Evolutionary conservation across 2,888 invertebrate species (phyloP).

Genomic region (Rutpela maculata): DNA sequence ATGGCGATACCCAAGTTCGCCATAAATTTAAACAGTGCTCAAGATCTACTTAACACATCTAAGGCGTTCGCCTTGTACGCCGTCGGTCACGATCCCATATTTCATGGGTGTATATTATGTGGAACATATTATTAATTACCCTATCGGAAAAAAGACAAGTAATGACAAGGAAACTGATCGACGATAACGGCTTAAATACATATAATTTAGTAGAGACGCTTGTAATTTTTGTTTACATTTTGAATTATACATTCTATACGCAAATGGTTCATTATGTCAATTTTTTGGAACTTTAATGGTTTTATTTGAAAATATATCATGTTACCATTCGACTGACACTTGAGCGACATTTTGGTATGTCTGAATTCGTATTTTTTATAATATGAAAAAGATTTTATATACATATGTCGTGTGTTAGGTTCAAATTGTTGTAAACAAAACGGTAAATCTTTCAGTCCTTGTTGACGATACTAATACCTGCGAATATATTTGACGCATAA

Average conservation of each 20-base stretch:
- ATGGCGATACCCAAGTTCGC: conserved; percentile 28
- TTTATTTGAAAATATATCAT: too few relatives aligned
- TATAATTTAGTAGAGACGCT: conserved; percentile 28
- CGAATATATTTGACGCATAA: too few relatives aligned
- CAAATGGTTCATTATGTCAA: background rate
- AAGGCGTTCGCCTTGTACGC: conserved; percentile 43
- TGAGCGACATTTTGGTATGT: too few relatives aligned
- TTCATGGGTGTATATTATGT: conserved; percentile 37
- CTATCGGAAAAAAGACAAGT: conserved; percentile 38
- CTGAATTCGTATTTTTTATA: too few relatives aligned
- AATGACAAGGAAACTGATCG: conserved; percentile 38
- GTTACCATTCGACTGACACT: too few relatives aligned
- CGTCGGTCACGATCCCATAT: conserved; percentile 41
- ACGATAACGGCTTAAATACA: conserved; percentile 31
- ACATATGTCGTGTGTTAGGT: too few relatives aligned
- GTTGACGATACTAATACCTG: too few relatives aligned
- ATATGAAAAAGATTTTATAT: too few relatives aligned
- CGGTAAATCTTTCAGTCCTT: too few relatives aligned
- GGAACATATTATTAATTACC: conserved; percentile 42
- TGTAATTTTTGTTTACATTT: conserved; percentile 4
- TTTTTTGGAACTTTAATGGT: too few relatives aligned
- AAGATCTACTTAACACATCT: conserved; percentile 48
- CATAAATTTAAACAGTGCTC: conserved; percentile 34
- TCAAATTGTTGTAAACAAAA: too few relatives aligned
- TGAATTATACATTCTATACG: background rate